A percentile compares a stretch with the other conserved stretches of the same genome.
Evolutionary conservation across 2,797 vertebrate genomes (phyloP).

Genomic region (Hozukius guyotensis): DNA sequence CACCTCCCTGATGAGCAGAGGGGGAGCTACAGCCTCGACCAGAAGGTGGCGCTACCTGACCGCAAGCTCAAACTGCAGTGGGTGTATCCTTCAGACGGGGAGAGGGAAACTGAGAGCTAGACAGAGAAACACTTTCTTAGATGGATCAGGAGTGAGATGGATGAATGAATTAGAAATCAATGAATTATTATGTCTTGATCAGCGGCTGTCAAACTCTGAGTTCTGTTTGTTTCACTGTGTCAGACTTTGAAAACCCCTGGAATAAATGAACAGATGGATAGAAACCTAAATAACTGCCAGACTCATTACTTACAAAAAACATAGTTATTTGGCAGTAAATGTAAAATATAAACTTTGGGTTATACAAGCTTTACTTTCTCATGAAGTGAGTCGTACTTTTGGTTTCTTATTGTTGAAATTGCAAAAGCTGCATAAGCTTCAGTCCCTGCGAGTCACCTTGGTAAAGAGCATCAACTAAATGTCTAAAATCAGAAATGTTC

Average conservation of each 20-base stretch:
- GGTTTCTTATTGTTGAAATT: not conserved
- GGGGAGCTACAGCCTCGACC: conserved; percentile 86
- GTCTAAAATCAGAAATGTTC: not conserved
- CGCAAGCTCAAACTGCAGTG: conserved; percentile 90
- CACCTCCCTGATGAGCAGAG: conserved; percentile 84
- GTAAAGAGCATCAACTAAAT: not conserved
- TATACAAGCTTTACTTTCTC: not conserved
- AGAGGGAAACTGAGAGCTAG: not conserved
- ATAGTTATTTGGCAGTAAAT: not conserved
- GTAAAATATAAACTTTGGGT: not conserved
- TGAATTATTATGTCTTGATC: not conserved
- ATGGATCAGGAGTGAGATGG: not conserved
- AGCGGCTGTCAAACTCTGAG: not conserved
- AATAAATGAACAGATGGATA: not conserved
- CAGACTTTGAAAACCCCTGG: not conserved
- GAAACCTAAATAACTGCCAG: not conserved
- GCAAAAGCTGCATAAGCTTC: not conserved
- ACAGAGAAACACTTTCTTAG: not conserved
- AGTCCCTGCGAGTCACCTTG: not conserved
- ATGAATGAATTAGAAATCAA: not conserved
- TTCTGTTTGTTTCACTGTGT: not conserved
- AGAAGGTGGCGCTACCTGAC: conserved; percentile 83
- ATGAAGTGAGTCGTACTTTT: not conserved
- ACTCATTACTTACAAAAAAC: not conserved
- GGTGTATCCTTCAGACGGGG: conserved; percentile 90